phyloP scores from a whole-genome alignment of 2,888 invertebrate genomes.

The Diploptera punctata region DNA sequence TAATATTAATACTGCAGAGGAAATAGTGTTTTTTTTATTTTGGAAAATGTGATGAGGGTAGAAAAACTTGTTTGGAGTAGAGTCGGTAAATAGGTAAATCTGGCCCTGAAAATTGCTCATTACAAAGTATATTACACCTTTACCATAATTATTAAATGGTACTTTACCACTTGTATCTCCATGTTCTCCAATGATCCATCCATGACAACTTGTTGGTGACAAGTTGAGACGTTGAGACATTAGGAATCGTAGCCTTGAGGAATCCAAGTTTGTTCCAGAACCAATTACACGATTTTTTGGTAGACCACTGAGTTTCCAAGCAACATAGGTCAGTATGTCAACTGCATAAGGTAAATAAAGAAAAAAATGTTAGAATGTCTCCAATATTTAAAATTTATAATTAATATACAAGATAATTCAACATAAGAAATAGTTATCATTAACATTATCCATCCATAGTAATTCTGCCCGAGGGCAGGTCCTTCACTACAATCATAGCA shows the following conservation, averaged over 20 bases:
- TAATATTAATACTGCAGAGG: no score
- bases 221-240: constrained; percentile 82
- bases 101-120: background rate
- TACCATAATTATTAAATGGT: background rate
- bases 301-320: constrained; percentile 93
- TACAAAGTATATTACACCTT: background rate
- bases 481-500: no score
- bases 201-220: constrained; percentile 86
- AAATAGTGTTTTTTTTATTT: no score
- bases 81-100: no score
- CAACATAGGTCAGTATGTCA: constrained; percentile 90
- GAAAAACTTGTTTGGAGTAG: no score
- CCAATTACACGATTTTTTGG: constrained; percentile 89
- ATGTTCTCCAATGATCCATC: constrained; percentile 94
- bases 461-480: no score
- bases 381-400: background rate
- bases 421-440: no score
- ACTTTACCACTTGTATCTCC: constrained; percentile 84
- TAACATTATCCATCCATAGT: no score
- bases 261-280: constrained; percentile 92
- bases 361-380: background rate
- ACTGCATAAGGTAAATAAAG: constrained; percentile 58
- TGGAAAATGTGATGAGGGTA: no score
- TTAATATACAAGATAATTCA: no score
- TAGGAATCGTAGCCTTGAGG: constrained; percentile 88